Percentiles rank a stretch among this genome's conserved stretches.
phyloP scores from a whole-genome alignment of 2,113 vertebrate genomes.

The Cyanocitta stelleri region DNA sequence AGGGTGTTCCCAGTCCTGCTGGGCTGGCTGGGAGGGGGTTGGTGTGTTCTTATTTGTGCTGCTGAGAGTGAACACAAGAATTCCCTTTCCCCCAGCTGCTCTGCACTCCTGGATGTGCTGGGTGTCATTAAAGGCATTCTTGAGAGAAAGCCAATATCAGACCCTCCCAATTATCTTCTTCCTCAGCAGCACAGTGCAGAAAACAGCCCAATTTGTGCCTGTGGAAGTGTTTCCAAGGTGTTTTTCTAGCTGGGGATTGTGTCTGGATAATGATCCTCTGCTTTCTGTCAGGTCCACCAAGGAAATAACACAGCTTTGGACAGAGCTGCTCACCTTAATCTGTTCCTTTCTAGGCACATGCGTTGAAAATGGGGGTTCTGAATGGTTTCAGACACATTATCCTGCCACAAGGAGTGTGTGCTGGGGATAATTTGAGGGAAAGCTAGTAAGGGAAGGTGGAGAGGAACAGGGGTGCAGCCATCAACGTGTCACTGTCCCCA shows the following conservation, averaged over 20 bases:
- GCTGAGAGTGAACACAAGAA: neutral
- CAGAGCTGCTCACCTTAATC: neutral
- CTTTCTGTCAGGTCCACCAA: neutral
- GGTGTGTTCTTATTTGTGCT: neutral
- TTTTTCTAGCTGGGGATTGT: neutral
- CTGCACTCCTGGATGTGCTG: neutral
- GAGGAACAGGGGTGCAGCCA: neutral
- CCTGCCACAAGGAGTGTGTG: neutral
- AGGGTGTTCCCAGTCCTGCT: neutral
- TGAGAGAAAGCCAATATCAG: neutral
- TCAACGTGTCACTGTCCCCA: neutral
- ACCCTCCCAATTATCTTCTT: neutral
- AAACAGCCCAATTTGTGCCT: neutral
- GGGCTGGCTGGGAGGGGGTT: neutral
- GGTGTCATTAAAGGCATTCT: neutral
- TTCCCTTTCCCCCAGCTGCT: neutral
- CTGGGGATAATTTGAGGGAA: neutral
- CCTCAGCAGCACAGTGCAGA: neutral
- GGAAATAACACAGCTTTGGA: neutral
- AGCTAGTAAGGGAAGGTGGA: neutral
- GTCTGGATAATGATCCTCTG: neutral
- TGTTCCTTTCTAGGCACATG: accelerated
- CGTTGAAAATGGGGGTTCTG: accelerated
- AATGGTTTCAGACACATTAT: accelerated
- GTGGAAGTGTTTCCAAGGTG: neutral